Conservation (phyloP, 2,888 invertebrate genomes). For the Drosophila nr. fundita region DNA sequence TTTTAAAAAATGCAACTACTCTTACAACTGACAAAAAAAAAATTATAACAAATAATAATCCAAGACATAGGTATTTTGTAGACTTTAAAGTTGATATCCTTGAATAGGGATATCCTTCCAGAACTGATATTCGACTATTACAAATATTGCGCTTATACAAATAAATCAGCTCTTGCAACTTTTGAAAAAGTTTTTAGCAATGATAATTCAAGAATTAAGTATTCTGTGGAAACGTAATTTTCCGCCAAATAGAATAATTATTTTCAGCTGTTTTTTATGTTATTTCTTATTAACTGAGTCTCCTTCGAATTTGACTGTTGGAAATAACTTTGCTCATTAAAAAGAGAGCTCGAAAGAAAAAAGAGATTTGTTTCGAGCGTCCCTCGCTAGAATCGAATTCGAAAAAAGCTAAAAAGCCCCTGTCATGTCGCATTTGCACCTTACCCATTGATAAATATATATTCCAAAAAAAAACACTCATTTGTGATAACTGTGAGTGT, state of each 20-base stretch:
- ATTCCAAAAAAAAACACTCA: constrained; percentile 23
- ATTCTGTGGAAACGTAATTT: not conserved
- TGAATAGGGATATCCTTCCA: not conserved
- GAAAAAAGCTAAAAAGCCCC: not conserved
- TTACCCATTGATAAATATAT: constrained; percentile 48
- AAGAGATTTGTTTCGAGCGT: not conserved
- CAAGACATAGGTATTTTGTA: not conserved
- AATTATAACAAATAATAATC: not conserved
- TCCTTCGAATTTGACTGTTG: not conserved
- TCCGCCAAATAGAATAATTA: not conserved
- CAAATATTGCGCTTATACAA: not conserved
- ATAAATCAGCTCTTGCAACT: not conserved
- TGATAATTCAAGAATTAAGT: not conserved
- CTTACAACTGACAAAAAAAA: not conserved
- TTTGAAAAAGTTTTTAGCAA: not conserved
- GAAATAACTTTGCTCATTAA: not conserved
- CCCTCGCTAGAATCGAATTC: constrained; percentile 35
- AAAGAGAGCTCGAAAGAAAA: not conserved
- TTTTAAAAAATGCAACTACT: not conserved
- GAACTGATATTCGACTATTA: not conserved
- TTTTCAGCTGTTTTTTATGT: not conserved
- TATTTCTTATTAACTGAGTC: not conserved
- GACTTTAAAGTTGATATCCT: not conserved
- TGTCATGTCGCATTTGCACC: constrained; percentile 29
- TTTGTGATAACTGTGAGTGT: constrained; percentile 33